Evolutionary conservation across 1,140 invertebrate species (phyloP), one percentile per base, ranked within the genome.

Genomic region (Drosophila sp.): DNA sequence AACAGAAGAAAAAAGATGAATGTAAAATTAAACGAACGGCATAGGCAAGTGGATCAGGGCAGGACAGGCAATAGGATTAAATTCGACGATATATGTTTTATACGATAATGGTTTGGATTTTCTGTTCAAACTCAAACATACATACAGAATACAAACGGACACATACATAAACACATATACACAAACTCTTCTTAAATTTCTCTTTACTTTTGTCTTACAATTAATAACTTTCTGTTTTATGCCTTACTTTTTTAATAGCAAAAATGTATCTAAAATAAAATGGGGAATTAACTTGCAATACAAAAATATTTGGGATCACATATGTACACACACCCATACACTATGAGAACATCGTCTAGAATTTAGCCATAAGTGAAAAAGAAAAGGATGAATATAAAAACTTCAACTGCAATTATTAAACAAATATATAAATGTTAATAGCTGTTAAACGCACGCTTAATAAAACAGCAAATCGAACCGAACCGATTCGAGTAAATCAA

Each of bases 381-480:
- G 47, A 47, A 61, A 54, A 17, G 17, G 17, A 30, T 27, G 25
- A 41, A 66, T 2, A 58, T 41, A 54, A 29, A 10, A 41, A 38
- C 1, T 38, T 38, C 11, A 58, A 32, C 38, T 47, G 23, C 27
- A 30, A 56, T 23, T 8, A 35, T 11, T 38, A 38, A 38, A 4
- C 4, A 69, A 44, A 55, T 38, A 76, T 44, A 65, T 77, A 66
- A 79, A 58, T 83, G 82, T 89, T 86, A 72, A 79, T 80, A 85
- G 72, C 83, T 86, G 83, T 84, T 83, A 56, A 17, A 83, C 80
- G 82, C 82, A 86, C 83, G 82, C 70, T 74, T 85, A 58, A 84
- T 65, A 60, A 71, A 17, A 33, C 62, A 74, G 58, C 61, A 60
- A 69, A 75, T 55, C 56, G 60, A 54, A 76, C 69, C 66, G 44